These are phyloP conservation scores for Nineta flava DNA, from an alignment of 2,888 invertebrate genomes.

Conservation along the genomic window DNA sequence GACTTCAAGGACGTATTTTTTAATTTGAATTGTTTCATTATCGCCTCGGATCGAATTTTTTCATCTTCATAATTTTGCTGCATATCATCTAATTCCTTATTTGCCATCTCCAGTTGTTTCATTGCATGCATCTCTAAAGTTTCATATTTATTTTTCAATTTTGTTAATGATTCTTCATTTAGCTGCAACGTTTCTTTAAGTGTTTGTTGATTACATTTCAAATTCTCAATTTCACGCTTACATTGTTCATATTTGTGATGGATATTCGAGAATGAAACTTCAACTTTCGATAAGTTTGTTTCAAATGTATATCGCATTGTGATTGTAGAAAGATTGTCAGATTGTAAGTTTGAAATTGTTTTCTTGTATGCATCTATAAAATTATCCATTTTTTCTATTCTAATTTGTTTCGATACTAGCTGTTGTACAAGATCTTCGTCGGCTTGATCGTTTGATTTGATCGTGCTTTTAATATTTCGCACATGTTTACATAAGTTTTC, in stretches of 20 bases:
- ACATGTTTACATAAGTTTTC: no score
- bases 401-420: no score
- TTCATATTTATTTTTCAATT: constrained; percentile 72
- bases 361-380: constrained; percentile 42
- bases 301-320: constrained; percentile 39
- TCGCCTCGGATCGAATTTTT: constrained; percentile 67
- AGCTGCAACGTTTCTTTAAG: constrained; percentile 52
- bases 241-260: constrained; percentile 47
- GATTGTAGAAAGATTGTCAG: constrained; percentile 28
- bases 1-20: constrained; percentile 70
- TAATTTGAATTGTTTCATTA: constrained; percentile 79
- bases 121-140: constrained; percentile 79
- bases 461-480: no score
- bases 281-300: constrained; percentile 43
- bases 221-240: constrained; percentile 51
- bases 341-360: constrained; percentile 34
- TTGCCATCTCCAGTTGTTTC: constrained; percentile 73
- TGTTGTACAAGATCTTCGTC: no score
- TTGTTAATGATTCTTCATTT: constrained; percentile 53
- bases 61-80: constrained; percentile 65
- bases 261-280: constrained; percentile 47
- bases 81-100: constrained; percentile 64
- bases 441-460: no score
- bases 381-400: constrained; percentile 14
- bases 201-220: constrained; percentile 59